A percentile compares a stretch with the other conserved stretches of the same genome.
These are phyloP conservation scores for Thecophora atra DNA, from an alignment of 2,888 invertebrate genomes.

Conservation along the genomic window DNA sequence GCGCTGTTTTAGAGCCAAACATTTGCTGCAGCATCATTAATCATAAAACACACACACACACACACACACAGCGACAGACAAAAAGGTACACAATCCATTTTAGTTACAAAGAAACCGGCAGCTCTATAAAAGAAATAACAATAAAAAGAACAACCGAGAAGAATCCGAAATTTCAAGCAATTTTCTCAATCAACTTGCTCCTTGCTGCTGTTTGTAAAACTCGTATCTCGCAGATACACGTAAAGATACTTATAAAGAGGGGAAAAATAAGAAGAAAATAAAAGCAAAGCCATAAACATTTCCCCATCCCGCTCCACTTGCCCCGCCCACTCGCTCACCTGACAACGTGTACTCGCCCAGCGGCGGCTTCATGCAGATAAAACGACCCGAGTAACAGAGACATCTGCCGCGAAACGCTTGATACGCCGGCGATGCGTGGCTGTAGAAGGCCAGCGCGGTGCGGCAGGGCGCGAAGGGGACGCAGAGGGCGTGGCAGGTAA, in stretches of 20 bases:
- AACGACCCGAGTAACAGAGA: conserved; percentile 89
- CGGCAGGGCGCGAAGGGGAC: conserved; percentile 88
- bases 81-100: too few relatives aligned
- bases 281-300: not conserved
- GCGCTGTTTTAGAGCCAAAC: conserved; percentile 24
- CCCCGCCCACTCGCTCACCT: conserved; percentile 52
- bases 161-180: not conserved
- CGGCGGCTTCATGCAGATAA: conserved; percentile 90
- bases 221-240: conserved; percentile 28
- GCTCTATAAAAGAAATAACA: not conserved
- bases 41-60: conserved; percentile 20
- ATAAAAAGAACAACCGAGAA: not conserved
- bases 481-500: conserved; percentile 89
- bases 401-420: conserved; percentile 89
- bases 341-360: conserved; percentile 70
- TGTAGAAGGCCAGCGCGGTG: conserved; percentile 87
- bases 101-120: too few relatives aligned
- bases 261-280: not conserved
- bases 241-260: not conserved
- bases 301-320: too few relatives aligned
- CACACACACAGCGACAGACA: not conserved
- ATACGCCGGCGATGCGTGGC: conserved; percentile 89
- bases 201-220: too few relatives aligned
- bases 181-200: too few relatives aligned
- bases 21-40: conserved; percentile 30